Base-by-base conservation (phyloP, 1,140 invertebrate genomes). In the Nixonia krombeini region DNA sequence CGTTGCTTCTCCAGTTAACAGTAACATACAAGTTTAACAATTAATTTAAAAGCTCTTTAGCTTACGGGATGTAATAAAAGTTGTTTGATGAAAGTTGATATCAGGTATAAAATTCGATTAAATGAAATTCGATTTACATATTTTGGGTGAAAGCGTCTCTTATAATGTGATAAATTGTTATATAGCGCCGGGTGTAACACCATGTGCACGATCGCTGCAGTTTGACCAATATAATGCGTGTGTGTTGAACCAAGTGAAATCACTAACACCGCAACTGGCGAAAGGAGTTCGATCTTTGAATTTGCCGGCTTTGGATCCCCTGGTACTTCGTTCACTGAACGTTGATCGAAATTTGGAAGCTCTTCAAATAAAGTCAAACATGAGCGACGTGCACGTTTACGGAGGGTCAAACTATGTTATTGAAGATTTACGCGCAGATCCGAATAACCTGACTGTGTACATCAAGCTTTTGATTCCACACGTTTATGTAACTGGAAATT, bases 341-440 rank as follows among this genome's bases (percentile, higher is more conserved):
- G 83, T 92, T 3, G 89, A 92, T 67, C 85, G 90, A 56, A 89
- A 88, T 26, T 79, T 89, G n/a, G 87, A 91, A 4, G 86, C 89
- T 4, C 75, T 92, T 8, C 87, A 88, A 52, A 77, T 92, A 23
- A 90, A 90, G 67, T 90, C 90, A 0, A 88, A 88, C 1, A 78
- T 92, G 18, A 89, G 87, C 55, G 88, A 92, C 50, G 87, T 91
- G 46, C 88, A 86, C 57, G 87, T 89, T 0, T 85, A 83, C 37
- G 91, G 91, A 4, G 86, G 85, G 10, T 86, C 85, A 3, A 87
- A 88, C 67, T 90, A 89, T 61, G 76, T 88, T 12, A 86, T 92
- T 37, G 87, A 90, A 46, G 89, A 89, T 28, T 58, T 92, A 0
- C 90, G 87, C 41, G 78, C 89, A 9, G 87, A 90, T 78, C 80